Evolutionary conservation across 2,888 invertebrate genomes (phyloP).

Genomic region (Thecophora atra): DNA sequence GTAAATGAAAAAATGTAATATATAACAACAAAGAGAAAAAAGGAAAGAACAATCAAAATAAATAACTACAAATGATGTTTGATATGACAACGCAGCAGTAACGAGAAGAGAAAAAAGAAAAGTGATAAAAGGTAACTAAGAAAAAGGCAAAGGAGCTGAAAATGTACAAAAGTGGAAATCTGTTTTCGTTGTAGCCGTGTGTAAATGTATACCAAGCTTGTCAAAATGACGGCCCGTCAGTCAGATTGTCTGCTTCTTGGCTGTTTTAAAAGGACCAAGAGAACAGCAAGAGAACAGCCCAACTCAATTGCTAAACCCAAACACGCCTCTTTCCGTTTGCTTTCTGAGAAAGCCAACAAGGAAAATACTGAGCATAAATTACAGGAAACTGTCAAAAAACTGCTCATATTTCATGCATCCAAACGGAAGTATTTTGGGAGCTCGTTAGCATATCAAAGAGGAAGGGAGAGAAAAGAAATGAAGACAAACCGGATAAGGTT

Average conservation of each 20-base stretch:
- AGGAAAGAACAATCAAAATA: neutral
- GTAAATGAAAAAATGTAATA: constrained; percentile 25
- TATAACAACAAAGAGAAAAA: neutral
- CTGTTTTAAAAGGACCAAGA: neutral
- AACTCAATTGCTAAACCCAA: constrained; percentile 3
- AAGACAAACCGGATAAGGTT: neutral
- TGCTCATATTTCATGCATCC: constrained; percentile 36
- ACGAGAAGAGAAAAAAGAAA: neutral
- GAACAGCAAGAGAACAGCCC: neutral
- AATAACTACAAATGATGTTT: constrained; percentile 33
- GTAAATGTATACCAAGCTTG: too few species aligned
- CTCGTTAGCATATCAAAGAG: constrained; percentile 25
- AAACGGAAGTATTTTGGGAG: constrained; percentile 35
- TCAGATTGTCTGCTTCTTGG: neutral
- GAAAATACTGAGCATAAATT: constrained; percentile 27
- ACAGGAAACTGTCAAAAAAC: constrained; percentile 33
- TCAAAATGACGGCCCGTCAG: neutral
- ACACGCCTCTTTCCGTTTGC: neutral
- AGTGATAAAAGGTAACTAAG: neutral
- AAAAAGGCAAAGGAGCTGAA: neutral
- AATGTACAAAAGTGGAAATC: constrained; percentile 1
- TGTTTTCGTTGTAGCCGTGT: neutral
- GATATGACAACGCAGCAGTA: neutral
- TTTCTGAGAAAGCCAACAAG: neutral
- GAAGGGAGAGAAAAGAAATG: neutral